Conservation (phyloP, 1,140 invertebrate species). For the Mercenaria mercenaria region DNA sequence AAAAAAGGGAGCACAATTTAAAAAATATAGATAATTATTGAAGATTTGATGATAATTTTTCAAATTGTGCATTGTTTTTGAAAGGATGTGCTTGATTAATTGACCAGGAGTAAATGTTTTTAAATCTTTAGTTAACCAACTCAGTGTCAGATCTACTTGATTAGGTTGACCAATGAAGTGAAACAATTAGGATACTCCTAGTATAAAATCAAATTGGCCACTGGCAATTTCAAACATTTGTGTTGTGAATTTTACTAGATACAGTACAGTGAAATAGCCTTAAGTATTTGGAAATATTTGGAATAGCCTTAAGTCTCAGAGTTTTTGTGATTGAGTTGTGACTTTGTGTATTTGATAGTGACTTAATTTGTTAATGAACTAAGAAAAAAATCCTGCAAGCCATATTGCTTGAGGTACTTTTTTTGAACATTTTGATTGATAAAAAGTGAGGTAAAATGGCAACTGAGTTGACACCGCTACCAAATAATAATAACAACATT, state of each 20-base stretch:
- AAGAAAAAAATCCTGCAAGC: slow-evolving; percentile 12
- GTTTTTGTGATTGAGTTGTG: slow-evolving; percentile 11
- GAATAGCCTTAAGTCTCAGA: slow-evolving; percentile 12
- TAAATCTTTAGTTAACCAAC: background rate
- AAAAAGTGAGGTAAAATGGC: slow-evolving; percentile 42
- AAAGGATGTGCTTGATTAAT: slow-evolving; percentile 51
- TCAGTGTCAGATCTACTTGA: slow-evolving; percentile 37
- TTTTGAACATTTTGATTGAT: background rate
- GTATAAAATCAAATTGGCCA: slow-evolving; percentile 63
- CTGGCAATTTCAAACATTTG: slow-evolving; percentile 58
- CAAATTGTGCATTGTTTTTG: slow-evolving; percentile 21
- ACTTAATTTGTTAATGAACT: slow-evolving; percentile 29
- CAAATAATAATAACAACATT: slow-evolving; percentile 6
- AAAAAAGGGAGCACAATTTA: background rate
- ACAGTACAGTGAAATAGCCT: slow-evolving; percentile 42
- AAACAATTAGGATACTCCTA: slow-evolving; percentile 11
- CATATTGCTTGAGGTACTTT: slow-evolving; percentile 24
- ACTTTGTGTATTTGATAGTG: slow-evolving; percentile 49
- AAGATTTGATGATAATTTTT: background rate
- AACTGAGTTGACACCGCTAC: slow-evolving; percentile 30
- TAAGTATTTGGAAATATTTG: slow-evolving; percentile 16
- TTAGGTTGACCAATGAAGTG: slow-evolving; percentile 37
- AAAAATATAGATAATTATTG: background rate
- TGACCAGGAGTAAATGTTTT: slow-evolving; percentile 30
- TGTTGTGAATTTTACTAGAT: slow-evolving; percentile 10